Base-by-base conservation (phyloP, 2,113 vertebrate genomes). In the Cacatua alba region DNA sequence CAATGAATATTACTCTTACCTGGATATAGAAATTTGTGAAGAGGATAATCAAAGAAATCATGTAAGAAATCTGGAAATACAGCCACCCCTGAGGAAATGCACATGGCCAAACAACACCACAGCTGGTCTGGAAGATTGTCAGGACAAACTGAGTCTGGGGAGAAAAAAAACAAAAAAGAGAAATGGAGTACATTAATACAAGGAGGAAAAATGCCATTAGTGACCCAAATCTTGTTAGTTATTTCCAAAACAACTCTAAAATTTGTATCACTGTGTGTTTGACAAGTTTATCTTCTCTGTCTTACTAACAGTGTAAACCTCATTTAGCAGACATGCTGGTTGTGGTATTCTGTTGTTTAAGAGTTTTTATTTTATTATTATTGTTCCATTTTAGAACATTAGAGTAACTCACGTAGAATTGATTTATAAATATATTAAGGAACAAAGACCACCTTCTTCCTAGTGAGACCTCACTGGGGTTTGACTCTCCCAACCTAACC, bases 1-100 rank as follows among this genome's bases (percentile, higher is more conserved):
- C 7, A 1, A 76, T 6, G 12, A 46, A 31, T 48, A 23, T 46
- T 81, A 76, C 63, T 88, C 88, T 98, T 97, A 99, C 99, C 99
- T 99, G 98, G 90, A 99, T 97, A 96, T 99, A 99, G 98, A 99
- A 99, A 97, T 99, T 99, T 85, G 98, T 97, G 98, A 99, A 99
- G 96, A 99, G 98, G 46, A 98, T 41, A 69, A 99, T 99, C 81
- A 99, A 98, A 28, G 98, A 98, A 94, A 99, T 97, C 99, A 99
- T 99, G 67, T 99, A 99, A 86, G 91, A 97, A n/a, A 99, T 99
- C 97, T 99, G 99, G 98, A 99, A 99, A 95, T 98, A 99, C 57
- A 99, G 97, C 99, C 99, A 99, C 3, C 99, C 98, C 53, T 97
- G 97, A 57, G 99, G 99, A 97, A 99, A 99, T 4, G 96, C 93